Base-by-base conservation (phyloP, 2,113 vertebrate genomes). In the Cebidichthys violaceus region DNA sequence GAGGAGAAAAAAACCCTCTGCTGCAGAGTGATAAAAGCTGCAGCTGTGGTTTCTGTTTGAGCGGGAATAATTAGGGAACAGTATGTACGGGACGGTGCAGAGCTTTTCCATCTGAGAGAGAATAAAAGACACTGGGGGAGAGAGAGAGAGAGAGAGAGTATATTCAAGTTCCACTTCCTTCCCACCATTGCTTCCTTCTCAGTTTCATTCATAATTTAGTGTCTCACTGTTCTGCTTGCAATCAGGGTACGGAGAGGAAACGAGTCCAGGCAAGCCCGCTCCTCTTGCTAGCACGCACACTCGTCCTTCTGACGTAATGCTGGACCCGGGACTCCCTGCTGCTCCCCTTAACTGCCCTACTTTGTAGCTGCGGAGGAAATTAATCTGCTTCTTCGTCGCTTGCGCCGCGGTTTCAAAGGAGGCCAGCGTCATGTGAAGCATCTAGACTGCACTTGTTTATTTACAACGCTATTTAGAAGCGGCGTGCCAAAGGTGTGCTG, bases 201-300 rank as follows among this genome's bases (percentile, higher is more conserved):
- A 11, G 2, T 83, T 82, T 69, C 77, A 91, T 92, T 89, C 79
- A 91, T 89, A 82, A 91, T 89, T 88, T 52, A 91, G 73, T 59
- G 68, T 55, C 65, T 37, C 65, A 47, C 22, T 75, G 66, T 57
- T 81, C 74, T 57, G n/a, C 33, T 60, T 88, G 83, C 83, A 68
- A 72, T 79, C 66, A 14, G 64, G 81, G 76, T 24, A 31, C 69
- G 67, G 57, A 50, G 65, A 74, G 54, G 43, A 70, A 79, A 70
- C 13, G 39, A 78, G 75, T 66, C 6, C n/a, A 75, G 27, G 29
- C 61, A 35, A 68, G 31, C 68, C 79, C 79, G 62, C 59, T 50
- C 68, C 33, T 69, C 68, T 2, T 33, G 29, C n/a, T 11, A 1
- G 62, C 81, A 55, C 11, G 24, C 72, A 83, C 86, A 43, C 67